These are phyloP conservation scores for Luidia sarsii DNA, from an alignment of 53 echinoderm and acorn worm species.

Conservation along the genomic window DNA sequence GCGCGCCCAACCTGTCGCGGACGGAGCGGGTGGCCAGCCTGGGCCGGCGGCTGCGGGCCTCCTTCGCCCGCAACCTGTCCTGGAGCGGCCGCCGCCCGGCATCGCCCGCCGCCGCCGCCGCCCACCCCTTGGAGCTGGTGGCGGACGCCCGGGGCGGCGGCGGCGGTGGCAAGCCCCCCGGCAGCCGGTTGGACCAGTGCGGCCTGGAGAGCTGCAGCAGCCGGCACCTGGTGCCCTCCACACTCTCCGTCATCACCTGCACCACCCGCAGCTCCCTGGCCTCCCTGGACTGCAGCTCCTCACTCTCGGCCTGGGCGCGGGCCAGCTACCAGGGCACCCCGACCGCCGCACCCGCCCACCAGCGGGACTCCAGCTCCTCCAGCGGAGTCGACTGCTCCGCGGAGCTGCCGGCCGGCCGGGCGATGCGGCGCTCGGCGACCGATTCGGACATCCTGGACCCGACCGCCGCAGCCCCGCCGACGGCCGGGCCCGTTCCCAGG, in stretches of 20 bases:
- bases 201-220: constrained; percentile 16
- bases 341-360: too few species aligned
- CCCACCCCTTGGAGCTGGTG: constrained; percentile 31
- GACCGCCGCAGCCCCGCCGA: background rate
- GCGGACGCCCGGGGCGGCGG: background rate
- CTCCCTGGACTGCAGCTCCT: constrained; percentile 37
- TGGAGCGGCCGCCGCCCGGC: constrained; percentile 19
- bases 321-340: constrained; percentile 34
- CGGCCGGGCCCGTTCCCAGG: background rate
- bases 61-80: constrained; percentile 33
- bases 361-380: constrained; percentile 58
- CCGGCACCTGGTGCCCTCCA: constrained; percentile 36
- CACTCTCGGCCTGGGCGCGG: too few species aligned
- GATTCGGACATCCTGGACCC: constrained; percentile 34
- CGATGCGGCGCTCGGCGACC: constrained; percentile 25
- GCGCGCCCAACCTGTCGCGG: constrained; percentile 10
- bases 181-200: background rate
- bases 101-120: background rate
- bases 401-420: constrained; percentile 1
- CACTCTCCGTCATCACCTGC: constrained; percentile 32
- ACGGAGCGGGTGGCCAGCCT: constrained; percentile 44
- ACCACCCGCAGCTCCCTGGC: constrained; percentile 52
- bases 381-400: constrained; percentile 53
- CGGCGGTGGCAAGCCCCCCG: too few species aligned
- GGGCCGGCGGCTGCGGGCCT: constrained; percentile 43